Conservation (phyloP, 2,797 vertebrate species). For the Diglossa cyanea region DNA sequence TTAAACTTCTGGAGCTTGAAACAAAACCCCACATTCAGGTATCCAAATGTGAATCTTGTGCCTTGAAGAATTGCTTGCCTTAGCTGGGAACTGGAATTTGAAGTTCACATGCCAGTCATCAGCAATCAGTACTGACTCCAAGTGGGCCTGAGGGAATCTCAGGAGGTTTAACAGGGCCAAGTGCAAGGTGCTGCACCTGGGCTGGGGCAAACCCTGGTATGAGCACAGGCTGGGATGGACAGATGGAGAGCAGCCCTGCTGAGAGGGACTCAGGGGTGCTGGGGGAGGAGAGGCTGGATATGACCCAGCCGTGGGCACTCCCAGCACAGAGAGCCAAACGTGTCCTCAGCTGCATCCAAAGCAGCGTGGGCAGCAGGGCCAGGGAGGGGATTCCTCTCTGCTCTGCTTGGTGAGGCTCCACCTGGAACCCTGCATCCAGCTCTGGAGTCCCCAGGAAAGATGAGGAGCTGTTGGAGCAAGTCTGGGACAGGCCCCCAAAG, state of each 20-base stretch:
- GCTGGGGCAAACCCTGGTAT: fast-evolving
- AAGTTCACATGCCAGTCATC: background rate
- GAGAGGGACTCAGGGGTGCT: background rate
- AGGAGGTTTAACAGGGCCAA: background rate
- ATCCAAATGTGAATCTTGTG: background rate
- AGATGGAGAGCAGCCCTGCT: background rate
- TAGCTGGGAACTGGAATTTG: background rate
- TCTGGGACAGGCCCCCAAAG: background rate
- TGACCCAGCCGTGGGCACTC: background rate
- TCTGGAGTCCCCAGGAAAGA: background rate
- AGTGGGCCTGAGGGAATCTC: background rate
- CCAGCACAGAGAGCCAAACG: background rate
- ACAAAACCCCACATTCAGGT: fast-evolving
- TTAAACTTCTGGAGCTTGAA: background rate
- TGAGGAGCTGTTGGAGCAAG: background rate
- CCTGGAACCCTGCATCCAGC: background rate
- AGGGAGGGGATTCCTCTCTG: background rate
- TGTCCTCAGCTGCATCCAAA: background rate
- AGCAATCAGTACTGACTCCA: background rate
- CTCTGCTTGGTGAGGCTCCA: background rate
- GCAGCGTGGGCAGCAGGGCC: fast-evolving
- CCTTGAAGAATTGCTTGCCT: background rate
- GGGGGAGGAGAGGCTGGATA: background rate
- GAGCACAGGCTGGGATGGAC: background rate
- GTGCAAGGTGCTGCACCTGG: background rate